phyloP scores from a whole-genome alignment of 1,140 invertebrate species.

The Papilio glaucus region DNA sequence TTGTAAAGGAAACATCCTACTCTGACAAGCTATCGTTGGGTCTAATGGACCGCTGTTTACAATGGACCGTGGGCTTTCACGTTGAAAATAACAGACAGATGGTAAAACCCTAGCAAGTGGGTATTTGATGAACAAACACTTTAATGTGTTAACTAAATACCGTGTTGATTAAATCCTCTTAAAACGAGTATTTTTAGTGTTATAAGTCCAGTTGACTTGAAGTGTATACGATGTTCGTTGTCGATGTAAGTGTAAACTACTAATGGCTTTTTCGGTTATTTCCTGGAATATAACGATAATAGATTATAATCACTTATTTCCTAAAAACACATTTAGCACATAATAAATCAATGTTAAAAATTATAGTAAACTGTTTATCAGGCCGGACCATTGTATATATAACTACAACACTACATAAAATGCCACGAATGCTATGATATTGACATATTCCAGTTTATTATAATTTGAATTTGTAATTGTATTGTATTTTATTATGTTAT shows the following conservation, averaged over 20 bases:
- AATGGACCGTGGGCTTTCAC: slow-evolving; percentile 53
- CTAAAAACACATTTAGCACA: too few species aligned
- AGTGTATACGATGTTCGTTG: not conserved
- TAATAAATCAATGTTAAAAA: too few species aligned
- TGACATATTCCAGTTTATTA: too few species aligned
- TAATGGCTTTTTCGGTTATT: not conserved
- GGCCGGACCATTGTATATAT: not conserved
- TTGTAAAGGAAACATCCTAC: slow-evolving; percentile 64
- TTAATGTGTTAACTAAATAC: slow-evolving; percentile 39
- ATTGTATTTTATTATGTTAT: too few species aligned
- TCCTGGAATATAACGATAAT: not conserved
- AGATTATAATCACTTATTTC: too few species aligned
- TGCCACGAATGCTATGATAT: too few species aligned
- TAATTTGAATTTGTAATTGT: too few species aligned
- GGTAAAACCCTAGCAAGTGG: slow-evolving; percentile 32
- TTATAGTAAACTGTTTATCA: too few species aligned
- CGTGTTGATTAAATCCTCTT: slow-evolving; percentile 35
- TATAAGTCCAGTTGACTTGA: not conserved
- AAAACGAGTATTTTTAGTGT: slow-evolving; percentile 23
- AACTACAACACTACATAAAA: too few species aligned
- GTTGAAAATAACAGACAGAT: slow-evolving; percentile 45
- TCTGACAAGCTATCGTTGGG: slow-evolving; percentile 60
- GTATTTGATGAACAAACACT: slow-evolving; percentile 39
- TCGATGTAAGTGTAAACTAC: too few species aligned
- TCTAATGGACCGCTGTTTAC: slow-evolving; percentile 70